A percentile compares a stretch with the other conserved stretches of the same genome.
Evolutionary conservation across 1,140 invertebrate species (phyloP).

Genomic region (Drosophila oshimai): DNA sequence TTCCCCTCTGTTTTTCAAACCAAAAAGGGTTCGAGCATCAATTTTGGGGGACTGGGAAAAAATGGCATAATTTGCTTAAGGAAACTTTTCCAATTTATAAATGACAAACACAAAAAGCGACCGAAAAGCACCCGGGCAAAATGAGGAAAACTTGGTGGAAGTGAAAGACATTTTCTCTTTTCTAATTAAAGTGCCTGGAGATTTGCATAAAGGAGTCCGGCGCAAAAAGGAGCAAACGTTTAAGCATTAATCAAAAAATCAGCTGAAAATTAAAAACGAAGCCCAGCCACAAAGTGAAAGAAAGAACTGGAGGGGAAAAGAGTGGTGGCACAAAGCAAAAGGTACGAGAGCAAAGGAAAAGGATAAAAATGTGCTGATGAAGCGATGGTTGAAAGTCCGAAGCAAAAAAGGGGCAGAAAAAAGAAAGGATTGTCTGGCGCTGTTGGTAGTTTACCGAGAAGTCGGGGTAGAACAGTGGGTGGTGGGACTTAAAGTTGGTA

Average conservation of each 20-base stretch:
- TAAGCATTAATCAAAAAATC: conserved; percentile 80
- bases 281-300: conserved; percentile 14
- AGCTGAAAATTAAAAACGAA: conserved; percentile 74
- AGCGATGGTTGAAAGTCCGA: conserved; percentile 18
- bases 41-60: conserved; percentile 36
- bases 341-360: conserved; percentile 20
- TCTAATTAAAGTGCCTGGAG: conserved; percentile 73
- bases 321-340: conserved; percentile 29
- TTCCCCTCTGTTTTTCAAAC: background rate
- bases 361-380: conserved; percentile 41
- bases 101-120: conserved; percentile 74
- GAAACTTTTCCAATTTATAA: conserved; percentile 82
- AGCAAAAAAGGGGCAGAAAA: conserved; percentile 16
- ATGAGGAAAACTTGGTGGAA: conserved; percentile 62
- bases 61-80: conserved; percentile 79
- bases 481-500: conserved; percentile 13
- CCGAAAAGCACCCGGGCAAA: conserved; percentile 37
- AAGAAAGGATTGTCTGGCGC: conserved; percentile 63
- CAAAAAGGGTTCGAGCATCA: conserved; percentile 25
- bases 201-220: conserved; percentile 63
- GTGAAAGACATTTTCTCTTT: conserved; percentile 46
- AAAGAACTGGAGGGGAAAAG: background rate
- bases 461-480: background rate
- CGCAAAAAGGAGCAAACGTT: conserved; percentile 55
- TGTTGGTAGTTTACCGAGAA: background rate